Conservation (phyloP, 1,140 invertebrate genomes). For the Drosophila ananassae region DNA sequence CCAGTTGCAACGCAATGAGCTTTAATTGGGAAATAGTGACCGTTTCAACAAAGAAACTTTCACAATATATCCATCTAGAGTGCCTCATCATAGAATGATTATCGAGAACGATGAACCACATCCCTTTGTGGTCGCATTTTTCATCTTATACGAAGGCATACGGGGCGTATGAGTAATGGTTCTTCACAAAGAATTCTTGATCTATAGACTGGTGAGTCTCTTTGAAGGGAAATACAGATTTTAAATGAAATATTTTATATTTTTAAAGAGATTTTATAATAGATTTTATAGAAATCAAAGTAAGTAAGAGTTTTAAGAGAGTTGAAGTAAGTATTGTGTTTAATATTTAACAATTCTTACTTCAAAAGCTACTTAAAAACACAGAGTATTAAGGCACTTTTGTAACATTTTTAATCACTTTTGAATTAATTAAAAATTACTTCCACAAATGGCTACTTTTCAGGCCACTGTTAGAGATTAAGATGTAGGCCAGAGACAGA, state of each 20-base stretch:
- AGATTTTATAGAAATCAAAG: no score
- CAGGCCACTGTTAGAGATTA: constrained; percentile 38
- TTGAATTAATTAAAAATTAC: not conserved
- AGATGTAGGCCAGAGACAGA: constrained; percentile 46
- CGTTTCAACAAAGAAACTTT: not conserved
- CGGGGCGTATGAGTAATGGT: constrained; percentile 31
- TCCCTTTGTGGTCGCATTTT: constrained; percentile 18
- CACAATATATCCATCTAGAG: no score
- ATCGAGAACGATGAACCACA: constrained; percentile 2
- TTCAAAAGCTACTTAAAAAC: no score
- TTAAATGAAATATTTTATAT: no score
- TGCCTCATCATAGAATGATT: no score
- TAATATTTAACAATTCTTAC: no score
- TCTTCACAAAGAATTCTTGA: not conserved
- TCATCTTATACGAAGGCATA: constrained; percentile 9
- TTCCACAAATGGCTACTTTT: constrained; percentile 5
- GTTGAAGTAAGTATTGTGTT: no score
- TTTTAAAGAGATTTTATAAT: no score
- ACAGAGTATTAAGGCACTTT: no score
- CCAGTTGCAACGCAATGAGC: not conserved
- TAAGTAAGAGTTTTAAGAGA: no score
- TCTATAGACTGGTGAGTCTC: not conserved
- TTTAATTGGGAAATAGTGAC: constrained; percentile 16
- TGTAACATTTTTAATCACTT: constrained; percentile 10
- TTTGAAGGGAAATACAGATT: not conserved